A percentile compares a stretch with the other conserved stretches of the same genome.
phyloP scores from a whole-genome alignment of 2,113 vertebrate species.

The Aphyosemion australe region DNA sequence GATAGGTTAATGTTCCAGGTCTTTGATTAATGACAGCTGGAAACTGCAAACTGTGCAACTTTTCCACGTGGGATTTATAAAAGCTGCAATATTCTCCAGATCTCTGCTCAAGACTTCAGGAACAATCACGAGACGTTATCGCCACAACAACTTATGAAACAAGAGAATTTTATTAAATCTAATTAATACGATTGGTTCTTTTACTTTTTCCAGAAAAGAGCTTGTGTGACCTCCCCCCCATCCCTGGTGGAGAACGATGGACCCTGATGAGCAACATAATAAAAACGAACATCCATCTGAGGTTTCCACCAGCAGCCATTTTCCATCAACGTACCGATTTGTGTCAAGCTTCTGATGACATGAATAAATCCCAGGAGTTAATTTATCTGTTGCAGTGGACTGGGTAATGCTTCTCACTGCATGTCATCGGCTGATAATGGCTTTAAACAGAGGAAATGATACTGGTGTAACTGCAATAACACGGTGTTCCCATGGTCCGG shows the following conservation, averaged over 20 bases:
- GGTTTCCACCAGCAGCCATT: conserved; percentile 35
- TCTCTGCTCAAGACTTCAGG: conserved; percentile 40
- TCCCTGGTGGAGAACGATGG: not conserved
- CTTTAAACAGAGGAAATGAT: conserved; percentile 15
- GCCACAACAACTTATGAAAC: conserved; percentile 7
- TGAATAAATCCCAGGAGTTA: conserved; percentile 35
- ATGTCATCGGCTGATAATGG: conserved; percentile 27
- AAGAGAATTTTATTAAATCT: conserved; percentile 18
- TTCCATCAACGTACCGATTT: conserved; percentile 25
- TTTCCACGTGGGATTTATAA: not conserved
- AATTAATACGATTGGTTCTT: conserved; percentile 24
- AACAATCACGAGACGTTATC: not conserved
- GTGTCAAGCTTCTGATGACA: conserved; percentile 18
- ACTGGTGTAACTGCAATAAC: conserved; percentile 10
- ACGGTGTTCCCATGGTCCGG: conserved; percentile 2
- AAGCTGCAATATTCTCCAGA: not conserved
- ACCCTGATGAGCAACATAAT: conserved; percentile 43
- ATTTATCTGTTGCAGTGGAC: conserved; percentile 37
- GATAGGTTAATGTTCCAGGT: not conserved
- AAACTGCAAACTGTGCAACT: not conserved
- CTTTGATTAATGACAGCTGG: not conserved
- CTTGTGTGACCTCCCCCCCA: conserved; percentile 19
- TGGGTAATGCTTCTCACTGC: conserved; percentile 25
- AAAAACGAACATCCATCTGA: conserved; percentile 26
- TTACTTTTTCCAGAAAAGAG: conserved; percentile 69